Evolutionary conservation across 2,113 vertebrate species (phyloP).

Genomic region (Erythrocercus mccallii): DNA sequence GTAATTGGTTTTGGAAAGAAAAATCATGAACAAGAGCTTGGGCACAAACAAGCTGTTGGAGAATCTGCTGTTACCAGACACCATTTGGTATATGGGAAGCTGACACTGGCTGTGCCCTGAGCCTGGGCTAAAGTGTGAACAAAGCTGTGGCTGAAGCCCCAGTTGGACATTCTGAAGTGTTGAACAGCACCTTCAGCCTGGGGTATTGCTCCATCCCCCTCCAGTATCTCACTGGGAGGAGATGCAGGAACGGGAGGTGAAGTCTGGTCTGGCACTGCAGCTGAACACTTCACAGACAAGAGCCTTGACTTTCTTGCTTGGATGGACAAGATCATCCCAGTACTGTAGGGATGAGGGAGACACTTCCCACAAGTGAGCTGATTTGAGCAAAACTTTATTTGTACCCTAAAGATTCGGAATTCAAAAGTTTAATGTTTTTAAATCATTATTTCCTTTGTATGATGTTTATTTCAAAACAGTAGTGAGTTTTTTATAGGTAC

Average conservation of each 20-base stretch:
- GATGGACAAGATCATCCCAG: neutral
- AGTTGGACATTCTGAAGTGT: neutral
- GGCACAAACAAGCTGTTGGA: neutral
- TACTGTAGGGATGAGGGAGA: neutral
- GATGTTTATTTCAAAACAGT: neutral
- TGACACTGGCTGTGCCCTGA: neutral
- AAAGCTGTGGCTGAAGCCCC: neutral
- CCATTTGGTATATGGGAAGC: neutral
- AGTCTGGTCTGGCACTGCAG: neutral
- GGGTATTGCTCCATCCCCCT: neutral
- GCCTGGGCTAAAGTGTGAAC: neutral
- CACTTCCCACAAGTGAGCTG: neutral
- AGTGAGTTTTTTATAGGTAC: neutral
- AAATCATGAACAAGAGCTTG: neutral
- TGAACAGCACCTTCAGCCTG: neutral
- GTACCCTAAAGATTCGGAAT: neutral
- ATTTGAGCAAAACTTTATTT: neutral
- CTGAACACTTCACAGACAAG: neutral
- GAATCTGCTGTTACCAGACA: neutral
- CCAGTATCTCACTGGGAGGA: neutral
- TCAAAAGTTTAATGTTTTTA: neutral
- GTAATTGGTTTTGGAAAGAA: neutral
- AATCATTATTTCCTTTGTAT: neutral
- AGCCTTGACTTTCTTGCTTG: neutral
- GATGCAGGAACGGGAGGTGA: neutral